Percentiles rank a stretch among this genome's conserved stretches.
phyloP scores from a whole-genome alignment of 2,113 vertebrate species.

The Trochalopteron elliotii region DNA sequence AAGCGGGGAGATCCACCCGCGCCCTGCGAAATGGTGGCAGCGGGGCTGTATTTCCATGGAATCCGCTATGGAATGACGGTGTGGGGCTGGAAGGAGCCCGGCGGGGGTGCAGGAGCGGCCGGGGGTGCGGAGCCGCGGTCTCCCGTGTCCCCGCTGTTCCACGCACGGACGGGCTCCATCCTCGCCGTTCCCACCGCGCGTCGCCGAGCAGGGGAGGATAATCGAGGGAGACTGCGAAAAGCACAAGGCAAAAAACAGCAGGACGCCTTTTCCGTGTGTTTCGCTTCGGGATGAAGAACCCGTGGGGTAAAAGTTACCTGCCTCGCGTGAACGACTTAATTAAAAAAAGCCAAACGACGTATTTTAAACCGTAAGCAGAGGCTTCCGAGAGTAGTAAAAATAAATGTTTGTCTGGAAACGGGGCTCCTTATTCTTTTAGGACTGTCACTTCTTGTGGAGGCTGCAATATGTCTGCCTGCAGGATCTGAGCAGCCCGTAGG shows the following conservation, averaged over 20 bases:
- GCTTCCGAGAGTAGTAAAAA: background rate
- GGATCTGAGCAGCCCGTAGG: background rate
- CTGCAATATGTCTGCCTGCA: constrained; percentile 31
- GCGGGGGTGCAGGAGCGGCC: background rate
- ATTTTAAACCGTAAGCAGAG: background rate
- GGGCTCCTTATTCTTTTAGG: background rate
- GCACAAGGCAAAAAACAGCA: background rate
- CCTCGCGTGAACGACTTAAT: background rate
- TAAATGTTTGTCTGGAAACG: background rate
- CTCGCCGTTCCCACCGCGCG: background rate
- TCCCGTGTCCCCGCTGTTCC: background rate
- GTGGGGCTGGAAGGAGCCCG: background rate
- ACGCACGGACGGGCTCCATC: background rate
- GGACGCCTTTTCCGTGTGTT: background rate
- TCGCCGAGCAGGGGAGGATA: background rate
- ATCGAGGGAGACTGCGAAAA: background rate
- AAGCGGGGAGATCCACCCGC: background rate
- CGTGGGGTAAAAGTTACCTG: background rate
- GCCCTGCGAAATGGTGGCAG: background rate
- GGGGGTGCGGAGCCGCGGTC: background rate
- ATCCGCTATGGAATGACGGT: background rate
- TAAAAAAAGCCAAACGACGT: background rate
- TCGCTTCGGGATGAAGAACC: background rate
- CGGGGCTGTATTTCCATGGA: background rate
- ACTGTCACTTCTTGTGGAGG: background rate